phyloP scores from a whole-genome alignment of 2,113 vertebrate species.

The Baryphthengus martii region DNA sequence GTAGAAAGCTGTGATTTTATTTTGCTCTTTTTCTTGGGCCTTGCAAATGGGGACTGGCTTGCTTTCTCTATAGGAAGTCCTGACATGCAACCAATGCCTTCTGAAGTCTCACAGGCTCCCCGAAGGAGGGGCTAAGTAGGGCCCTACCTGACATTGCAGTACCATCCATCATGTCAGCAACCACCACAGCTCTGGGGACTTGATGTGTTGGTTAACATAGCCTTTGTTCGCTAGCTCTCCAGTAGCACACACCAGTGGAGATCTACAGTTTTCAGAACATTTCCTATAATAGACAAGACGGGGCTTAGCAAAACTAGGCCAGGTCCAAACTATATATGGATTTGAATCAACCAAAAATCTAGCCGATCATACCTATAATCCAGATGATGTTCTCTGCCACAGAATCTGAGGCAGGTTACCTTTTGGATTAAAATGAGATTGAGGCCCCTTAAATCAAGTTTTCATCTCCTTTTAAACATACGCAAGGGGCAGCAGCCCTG shows the following conservation, averaged over 20 bases:
- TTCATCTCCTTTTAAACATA: not conserved
- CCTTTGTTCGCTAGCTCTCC: slow-evolving; percentile 6
- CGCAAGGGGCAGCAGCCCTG: not conserved
- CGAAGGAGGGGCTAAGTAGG: not conserved
- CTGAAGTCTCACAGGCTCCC: not conserved
- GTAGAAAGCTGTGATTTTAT: not conserved
- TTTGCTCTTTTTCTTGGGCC: not conserved
- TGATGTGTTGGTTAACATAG: slow-evolving; percentile 8
- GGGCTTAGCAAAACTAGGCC: not conserved
- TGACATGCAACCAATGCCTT: not conserved
- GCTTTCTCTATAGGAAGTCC: not conserved
- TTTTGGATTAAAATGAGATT: not conserved
- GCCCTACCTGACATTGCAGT: slow-evolving; percentile 11
- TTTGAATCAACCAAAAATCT: not conserved
- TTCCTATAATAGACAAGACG: not conserved
- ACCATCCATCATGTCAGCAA: slow-evolving; percentile 40
- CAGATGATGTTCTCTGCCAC: not conserved
- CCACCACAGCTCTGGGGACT: not conserved
- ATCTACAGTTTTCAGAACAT: not conserved
- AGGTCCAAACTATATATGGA: not conserved
- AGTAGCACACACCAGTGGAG: not conserved
- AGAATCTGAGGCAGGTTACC: not conserved
- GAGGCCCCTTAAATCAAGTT: not conserved
- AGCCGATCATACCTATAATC: not conserved
- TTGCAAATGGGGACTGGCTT: not conserved